Evolutionary conservation across 1,140 invertebrate genomes (phyloP).

Genomic region (Andrena cerasifolii): DNA sequence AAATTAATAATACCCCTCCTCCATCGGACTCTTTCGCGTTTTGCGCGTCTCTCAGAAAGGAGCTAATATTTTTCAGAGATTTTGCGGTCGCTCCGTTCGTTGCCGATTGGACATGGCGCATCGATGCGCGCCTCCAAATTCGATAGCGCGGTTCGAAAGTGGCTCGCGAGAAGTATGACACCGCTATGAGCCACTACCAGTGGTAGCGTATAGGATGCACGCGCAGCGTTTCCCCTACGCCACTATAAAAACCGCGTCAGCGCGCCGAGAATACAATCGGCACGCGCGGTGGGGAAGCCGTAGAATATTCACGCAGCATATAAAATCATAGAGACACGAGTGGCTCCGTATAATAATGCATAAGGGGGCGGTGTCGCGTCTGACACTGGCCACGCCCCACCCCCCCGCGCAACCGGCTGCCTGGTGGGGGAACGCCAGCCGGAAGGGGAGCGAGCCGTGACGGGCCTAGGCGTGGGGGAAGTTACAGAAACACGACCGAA

Average conservation of each 20-base stretch:
- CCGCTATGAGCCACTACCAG: not conserved
- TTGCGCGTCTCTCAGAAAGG: too few species aligned
- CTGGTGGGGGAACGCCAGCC: slow-evolving; percentile 54
- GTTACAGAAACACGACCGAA: slow-evolving; percentile 39
- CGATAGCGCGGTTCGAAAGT: slow-evolving; percentile 10
- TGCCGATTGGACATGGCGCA: not conserved
- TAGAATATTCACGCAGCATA: slow-evolving; percentile 77
- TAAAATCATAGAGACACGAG: slow-evolving; percentile 80
- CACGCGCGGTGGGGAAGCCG: slow-evolving; percentile 58
- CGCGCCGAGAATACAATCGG: slow-evolving; percentile 47
- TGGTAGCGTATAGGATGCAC: too few species aligned
- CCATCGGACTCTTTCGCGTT: too few species aligned
- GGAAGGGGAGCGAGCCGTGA: slow-evolving; percentile 56
- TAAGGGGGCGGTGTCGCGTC: slow-evolving; percentile 76
- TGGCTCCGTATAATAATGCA: slow-evolving; percentile 81
- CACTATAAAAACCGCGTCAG: slow-evolving; percentile 47
- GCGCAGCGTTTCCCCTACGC: slow-evolving; percentile 21
- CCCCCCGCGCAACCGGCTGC: slow-evolving; percentile 32
- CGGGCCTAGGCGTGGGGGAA: slow-evolving; percentile 22
- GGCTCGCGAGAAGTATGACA: slow-evolving; percentile 8
- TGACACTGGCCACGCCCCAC: slow-evolving; percentile 53
- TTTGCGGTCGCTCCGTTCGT: too few species aligned
- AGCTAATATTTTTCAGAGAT: too few species aligned
- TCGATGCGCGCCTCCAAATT: not conserved
- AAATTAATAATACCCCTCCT: too few species aligned